Conservation (phyloP, 2,113 vertebrate genomes). For the Cnemophilus loriae region DNA sequence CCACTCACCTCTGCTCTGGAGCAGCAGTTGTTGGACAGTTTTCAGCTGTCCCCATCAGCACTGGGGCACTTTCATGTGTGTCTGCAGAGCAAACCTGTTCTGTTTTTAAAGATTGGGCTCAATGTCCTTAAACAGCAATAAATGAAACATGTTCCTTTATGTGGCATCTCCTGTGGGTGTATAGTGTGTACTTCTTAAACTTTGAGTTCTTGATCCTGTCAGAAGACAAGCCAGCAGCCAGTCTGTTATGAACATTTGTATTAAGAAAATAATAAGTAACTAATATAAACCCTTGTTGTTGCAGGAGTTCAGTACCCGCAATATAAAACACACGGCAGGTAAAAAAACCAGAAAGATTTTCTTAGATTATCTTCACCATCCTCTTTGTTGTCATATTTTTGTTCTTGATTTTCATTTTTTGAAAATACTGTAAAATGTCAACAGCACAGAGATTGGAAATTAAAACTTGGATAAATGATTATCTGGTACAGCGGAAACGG, state of each 20-base stretch:
- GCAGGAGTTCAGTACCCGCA: background rate
- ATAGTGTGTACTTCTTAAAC: background rate
- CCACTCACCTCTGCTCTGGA: rapidly evolving
- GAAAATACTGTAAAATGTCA: background rate
- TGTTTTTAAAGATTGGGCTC: background rate
- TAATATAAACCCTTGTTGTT: background rate
- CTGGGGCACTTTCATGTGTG: background rate
- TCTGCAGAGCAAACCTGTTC: background rate
- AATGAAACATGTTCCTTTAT: background rate
- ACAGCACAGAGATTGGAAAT: background rate
- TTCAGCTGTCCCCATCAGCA: background rate
- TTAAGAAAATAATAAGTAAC: background rate
- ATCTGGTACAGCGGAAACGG: background rate
- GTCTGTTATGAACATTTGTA: background rate
- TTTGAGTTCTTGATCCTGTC: background rate
- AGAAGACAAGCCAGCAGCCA: background rate
- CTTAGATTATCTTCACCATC: background rate
- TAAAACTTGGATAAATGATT: background rate
- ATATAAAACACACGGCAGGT: background rate
- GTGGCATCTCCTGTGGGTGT: background rate
- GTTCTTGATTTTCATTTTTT: background rate
- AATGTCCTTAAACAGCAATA: background rate
- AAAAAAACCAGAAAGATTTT: background rate
- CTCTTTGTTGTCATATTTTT: background rate
- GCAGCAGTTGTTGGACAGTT: background rate